Conservation (phyloP, 2,113 vertebrate genomes). For the Crotalus viridis region DNA sequence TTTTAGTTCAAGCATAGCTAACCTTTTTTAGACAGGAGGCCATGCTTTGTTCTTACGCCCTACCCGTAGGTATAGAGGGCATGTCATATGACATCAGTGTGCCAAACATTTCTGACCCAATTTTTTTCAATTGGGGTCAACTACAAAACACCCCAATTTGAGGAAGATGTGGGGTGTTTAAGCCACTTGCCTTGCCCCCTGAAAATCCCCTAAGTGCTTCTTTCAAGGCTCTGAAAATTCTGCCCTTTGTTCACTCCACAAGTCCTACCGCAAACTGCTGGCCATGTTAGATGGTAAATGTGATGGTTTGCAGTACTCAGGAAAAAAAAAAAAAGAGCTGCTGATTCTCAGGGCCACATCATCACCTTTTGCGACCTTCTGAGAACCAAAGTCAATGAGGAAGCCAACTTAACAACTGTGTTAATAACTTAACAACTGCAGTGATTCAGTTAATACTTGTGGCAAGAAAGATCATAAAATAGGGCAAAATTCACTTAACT, state of each 20-base stretch:
- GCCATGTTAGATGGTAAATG: not conserved
- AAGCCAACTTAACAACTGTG: not conserved
- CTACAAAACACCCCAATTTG: not conserved
- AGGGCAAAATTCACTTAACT: not conserved
- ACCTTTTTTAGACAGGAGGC: not conserved
- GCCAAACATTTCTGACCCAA: not conserved
- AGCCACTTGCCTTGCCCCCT: not conserved
- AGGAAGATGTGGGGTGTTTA: not conserved
- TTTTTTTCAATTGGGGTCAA: not conserved
- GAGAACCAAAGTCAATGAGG: not conserved
- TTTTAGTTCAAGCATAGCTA: not conserved
- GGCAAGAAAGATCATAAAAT: not conserved
- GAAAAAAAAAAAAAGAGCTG: not conserved
- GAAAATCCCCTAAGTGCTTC: not conserved
- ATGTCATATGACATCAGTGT: not conserved
- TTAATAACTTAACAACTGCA: too few species aligned
- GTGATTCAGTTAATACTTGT: not conserved
- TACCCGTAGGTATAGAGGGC: not conserved
- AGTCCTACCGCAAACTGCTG: not conserved
- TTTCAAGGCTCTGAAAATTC: not conserved
- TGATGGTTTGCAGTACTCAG: not conserved
- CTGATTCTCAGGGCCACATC: not conserved
- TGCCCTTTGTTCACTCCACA: not conserved
- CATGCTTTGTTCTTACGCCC: not conserved
- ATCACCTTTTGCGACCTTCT: not conserved